Evolutionary conservation across 2,888 invertebrate species (phyloP).

Genomic region (Pantelozetes paolii): DNA sequence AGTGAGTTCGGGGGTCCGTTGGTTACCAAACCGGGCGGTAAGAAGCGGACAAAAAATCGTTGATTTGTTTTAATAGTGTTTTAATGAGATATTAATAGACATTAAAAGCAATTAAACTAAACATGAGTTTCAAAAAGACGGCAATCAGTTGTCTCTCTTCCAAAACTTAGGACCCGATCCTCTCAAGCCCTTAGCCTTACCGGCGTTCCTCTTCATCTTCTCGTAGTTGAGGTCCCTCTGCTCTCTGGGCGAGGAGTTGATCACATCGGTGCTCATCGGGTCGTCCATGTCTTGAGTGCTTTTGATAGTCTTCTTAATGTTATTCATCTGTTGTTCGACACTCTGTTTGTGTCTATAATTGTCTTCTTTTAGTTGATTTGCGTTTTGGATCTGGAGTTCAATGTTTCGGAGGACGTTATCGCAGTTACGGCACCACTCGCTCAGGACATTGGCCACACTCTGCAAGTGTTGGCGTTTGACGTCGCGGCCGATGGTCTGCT

Average conservation of each 20-base stretch:
- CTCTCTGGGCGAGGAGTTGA: constrained; percentile 34
- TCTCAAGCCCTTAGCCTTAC: constrained; percentile 7
- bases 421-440: constrained; percentile 68
- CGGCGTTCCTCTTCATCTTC: constrained; percentile 34
- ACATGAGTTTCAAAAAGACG: background rate
- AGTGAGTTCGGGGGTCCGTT: constrained; percentile 40
- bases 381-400: constrained; percentile 79
- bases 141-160: constrained; percentile 13
- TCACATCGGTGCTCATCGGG: constrained; percentile 66
- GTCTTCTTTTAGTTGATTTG: constrained; percentile 77
- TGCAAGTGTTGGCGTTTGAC: constrained; percentile 76
- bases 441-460: constrained; percentile 64
- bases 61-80: background rate
- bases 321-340: constrained; percentile 77
- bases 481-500: constrained; percentile 88
- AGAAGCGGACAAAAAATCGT: background rate
- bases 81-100: too few species aligned
- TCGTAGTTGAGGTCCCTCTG: constrained; percentile 15
- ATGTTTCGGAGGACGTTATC: constrained; percentile 82
- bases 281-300: constrained; percentile 78
- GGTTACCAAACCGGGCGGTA: background rate
- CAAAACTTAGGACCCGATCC: constrained; percentile 20
- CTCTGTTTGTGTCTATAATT: constrained; percentile 72
- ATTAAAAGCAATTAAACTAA: background rate
- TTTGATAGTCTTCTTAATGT: constrained; percentile 82